phyloP scores from a whole-genome alignment of 30 jellyfish, hydroid and myxozoan genomes.

The Turritopsis dohrnii region DNA sequence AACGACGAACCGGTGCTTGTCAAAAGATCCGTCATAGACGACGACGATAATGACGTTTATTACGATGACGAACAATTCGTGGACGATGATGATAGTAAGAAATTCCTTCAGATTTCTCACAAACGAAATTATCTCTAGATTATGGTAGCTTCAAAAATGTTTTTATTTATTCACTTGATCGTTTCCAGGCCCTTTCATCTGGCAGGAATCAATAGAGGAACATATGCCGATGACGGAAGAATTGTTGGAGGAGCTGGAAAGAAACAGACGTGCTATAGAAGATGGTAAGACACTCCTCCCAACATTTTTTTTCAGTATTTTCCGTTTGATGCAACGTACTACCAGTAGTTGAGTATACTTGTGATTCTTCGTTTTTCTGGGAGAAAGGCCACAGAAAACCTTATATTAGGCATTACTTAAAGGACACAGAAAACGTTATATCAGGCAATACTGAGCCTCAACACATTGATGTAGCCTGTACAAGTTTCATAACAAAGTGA shows the following conservation, averaged over 20 bases:
- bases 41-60: neutral
- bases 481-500: no score
- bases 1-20: neutral
- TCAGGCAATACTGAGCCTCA: no score
- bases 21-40: neutral
- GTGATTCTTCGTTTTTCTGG: no score
- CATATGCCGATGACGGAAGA: neutral
- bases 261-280: neutral
- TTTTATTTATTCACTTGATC: no score
- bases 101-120: neutral
- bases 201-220: neutral
- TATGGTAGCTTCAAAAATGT: neutral
- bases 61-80: neutral
- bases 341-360: no score
- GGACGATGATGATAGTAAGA: neutral
- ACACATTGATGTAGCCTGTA: no score
- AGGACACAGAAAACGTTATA: no score
- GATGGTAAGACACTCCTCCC: neutral
- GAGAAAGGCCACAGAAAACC: no score
- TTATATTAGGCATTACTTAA: no score
- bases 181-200: neutral
- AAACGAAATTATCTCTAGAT: no score
- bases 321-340: no score
- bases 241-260: neutral
- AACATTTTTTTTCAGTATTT: no score